Conservation (phyloP, 2,797 vertebrate species). For the Enteromius argenteus region DNA sequence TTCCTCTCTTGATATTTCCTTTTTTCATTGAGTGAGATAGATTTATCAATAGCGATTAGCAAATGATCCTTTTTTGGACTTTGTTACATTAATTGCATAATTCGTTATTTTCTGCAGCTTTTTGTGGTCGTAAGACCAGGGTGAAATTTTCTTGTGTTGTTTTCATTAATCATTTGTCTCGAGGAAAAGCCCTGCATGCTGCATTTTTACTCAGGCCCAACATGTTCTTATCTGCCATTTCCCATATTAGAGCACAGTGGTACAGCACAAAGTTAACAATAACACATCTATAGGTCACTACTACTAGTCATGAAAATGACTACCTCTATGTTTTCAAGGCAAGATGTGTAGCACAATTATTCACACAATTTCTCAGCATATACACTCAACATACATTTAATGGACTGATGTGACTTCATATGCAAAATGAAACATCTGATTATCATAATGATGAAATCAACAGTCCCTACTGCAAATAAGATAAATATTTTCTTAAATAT, state of each 20-base stretch:
- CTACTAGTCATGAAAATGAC: conserved; percentile 26
- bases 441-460: background rate
- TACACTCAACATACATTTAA: conserved; percentile 6
- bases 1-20: conserved; percentile 24
- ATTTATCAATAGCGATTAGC: conserved; percentile 27
- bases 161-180: conserved; percentile 43
- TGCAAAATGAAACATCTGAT: conserved; percentile 22
- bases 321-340: conserved; percentile 24
- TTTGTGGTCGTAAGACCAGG: conserved; percentile 6
- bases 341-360: conserved; percentile 40
- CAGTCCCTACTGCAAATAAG: background rate
- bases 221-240: conserved; percentile 37
- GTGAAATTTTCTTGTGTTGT: conserved; percentile 11
- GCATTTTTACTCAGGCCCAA: conserved; percentile 73
- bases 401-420: conserved; percentile 5
- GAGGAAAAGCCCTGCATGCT: conserved; percentile 72
- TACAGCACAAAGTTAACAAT: conserved; percentile 49
- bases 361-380: conserved; percentile 35
- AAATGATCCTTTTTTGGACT: conserved; percentile 10
- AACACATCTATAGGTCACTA: conserved; percentile 8
- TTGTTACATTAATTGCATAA: conserved; percentile 28
- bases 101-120: conserved; percentile 22
- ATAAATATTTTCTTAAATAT: background rate
- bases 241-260: conserved; percentile 43
- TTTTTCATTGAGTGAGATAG: conserved; percentile 18